A percentile compares a stretch with the other conserved stretches of the same genome.
Conservation (phyloP, 2,888 invertebrate species). For the Polydrusus pterygomalis region DNA sequence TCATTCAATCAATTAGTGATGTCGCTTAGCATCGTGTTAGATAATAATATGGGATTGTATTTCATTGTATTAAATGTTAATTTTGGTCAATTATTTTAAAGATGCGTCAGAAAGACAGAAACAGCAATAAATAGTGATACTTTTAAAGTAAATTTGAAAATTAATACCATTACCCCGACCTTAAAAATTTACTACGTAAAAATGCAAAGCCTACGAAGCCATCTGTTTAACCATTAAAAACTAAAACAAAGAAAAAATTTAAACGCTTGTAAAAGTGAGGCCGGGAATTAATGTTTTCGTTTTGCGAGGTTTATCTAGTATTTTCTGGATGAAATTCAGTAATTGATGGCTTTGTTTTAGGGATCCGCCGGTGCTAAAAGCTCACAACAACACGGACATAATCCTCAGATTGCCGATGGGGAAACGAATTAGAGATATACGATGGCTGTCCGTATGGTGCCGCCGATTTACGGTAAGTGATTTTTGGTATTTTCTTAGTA, state of each 20-base stretch:
- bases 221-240: background rate
- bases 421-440: constrained; percentile 89
- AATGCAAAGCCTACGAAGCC: background rate
- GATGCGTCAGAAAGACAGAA: no score
- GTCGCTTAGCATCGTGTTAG: no score
- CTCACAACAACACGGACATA: constrained; percentile 86
- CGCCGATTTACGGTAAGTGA: constrained; percentile 88
- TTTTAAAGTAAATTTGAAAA: no score
- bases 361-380: constrained; percentile 85
- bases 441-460: constrained; percentile 96
- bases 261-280: constrained; percentile 11
- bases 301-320: constrained; percentile 40
- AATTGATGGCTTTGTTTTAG: constrained; percentile 74
- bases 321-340: constrained; percentile 54
- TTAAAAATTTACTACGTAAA: no score
- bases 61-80: no score
- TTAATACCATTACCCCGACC: no score
- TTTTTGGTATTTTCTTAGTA: background rate
- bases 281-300: constrained; percentile 33
- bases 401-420: constrained; percentile 89
- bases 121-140: no score
- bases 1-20: no score
- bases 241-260: constrained; percentile 17
- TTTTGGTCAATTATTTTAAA: no score
- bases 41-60: no score